A percentile compares a stretch with the other conserved stretches of the same genome.
phyloP scores from a whole-genome alignment of 2,888 invertebrate species.

The Spodoptera exigua region DNA sequence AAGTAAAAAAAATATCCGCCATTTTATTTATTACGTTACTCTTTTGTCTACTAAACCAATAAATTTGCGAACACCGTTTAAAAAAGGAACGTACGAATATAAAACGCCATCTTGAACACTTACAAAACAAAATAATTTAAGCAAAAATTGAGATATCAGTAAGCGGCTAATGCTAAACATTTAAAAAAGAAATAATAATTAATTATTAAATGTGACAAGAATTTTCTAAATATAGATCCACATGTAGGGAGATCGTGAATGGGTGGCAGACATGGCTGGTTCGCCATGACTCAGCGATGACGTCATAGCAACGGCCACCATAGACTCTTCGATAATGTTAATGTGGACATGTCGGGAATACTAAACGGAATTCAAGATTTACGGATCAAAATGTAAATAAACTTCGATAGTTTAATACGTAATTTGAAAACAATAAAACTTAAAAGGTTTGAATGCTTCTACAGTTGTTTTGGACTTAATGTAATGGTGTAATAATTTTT shows the following conservation, averaged over 20 bases:
- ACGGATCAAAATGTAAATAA: conserved; percentile 25
- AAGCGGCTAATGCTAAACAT: conserved; percentile 5
- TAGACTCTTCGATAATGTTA: conserved; percentile 49
- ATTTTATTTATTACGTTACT: background rate
- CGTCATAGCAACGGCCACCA: conserved; percentile 65
- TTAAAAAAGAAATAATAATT: conserved; percentile 16
- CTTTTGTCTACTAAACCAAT: background rate
- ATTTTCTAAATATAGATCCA: conserved; percentile 41
- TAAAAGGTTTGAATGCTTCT: conserved; percentile 8
- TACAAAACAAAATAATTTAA: conserved; percentile 5
- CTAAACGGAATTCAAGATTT: conserved; percentile 31
- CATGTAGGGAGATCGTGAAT: conserved; percentile 60
- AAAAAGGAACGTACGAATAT: no score
- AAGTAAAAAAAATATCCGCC: conserved; percentile 1
- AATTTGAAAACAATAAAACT: conserved; percentile 6
- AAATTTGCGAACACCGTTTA: no score
- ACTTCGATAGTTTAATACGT: conserved; percentile 4
- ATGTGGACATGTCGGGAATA: conserved; percentile 42
- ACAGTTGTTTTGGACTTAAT: background rate
- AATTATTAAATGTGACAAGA: conserved; percentile 34
- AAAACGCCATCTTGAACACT: background rate
- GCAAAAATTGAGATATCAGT: conserved; percentile 19
- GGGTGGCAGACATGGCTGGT: conserved; percentile 62
- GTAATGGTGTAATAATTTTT: no score
- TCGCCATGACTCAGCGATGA: conserved; percentile 57